A percentile compares a stretch with the other conserved stretches of the same genome.
These are phyloP conservation scores for Drosophila truncata DNA, from an alignment of 1,140 invertebrate species.

Conservation along the genomic window DNA sequence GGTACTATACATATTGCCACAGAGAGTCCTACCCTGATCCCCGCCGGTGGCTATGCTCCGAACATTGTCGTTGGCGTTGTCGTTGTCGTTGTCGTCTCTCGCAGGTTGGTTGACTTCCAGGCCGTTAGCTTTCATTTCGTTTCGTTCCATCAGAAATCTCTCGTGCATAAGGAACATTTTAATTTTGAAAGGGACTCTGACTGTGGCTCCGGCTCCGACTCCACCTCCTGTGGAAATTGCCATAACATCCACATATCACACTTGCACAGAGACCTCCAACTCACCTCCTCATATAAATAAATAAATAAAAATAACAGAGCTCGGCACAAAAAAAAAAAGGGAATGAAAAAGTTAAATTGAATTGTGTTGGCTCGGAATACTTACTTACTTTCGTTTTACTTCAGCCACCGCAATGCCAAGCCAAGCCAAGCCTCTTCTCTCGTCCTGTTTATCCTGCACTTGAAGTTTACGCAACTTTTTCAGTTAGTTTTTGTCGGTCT, in stretches of 20 bases:
- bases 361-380: slow-evolving; percentile 75
- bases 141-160: slow-evolving; percentile 77
- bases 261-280: slow-evolving; percentile 34
- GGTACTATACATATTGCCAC: neutral
- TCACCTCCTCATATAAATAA: slow-evolving; percentile 42
- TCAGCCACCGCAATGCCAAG: slow-evolving; percentile 40
- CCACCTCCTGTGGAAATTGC: slow-evolving; percentile 68
- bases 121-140: slow-evolving; percentile 74
- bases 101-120: slow-evolving; percentile 72
- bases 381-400: slow-evolving; percentile 49
- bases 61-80: slow-evolving; percentile 32
- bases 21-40: neutral
- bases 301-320: slow-evolving; percentile 74
- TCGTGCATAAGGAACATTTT: slow-evolving; percentile 81
- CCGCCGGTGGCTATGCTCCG: too few relatives aligned
- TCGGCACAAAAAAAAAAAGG: slow-evolving; percentile 58
- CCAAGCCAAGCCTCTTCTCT: slow-evolving; percentile 7
- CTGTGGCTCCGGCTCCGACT: neutral
- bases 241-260: slow-evolving; percentile 71
- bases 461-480: slow-evolving; percentile 73
- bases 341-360: slow-evolving; percentile 82
- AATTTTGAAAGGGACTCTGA: slow-evolving; percentile 66
- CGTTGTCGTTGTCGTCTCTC: slow-evolving; percentile 39
- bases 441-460: slow-evolving; percentile 54
- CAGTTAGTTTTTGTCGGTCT: slow-evolving; percentile 36